Evolutionary conservation across 1,140 invertebrate species (phyloP).

Genomic region (Tetraneura akinire): DNA sequence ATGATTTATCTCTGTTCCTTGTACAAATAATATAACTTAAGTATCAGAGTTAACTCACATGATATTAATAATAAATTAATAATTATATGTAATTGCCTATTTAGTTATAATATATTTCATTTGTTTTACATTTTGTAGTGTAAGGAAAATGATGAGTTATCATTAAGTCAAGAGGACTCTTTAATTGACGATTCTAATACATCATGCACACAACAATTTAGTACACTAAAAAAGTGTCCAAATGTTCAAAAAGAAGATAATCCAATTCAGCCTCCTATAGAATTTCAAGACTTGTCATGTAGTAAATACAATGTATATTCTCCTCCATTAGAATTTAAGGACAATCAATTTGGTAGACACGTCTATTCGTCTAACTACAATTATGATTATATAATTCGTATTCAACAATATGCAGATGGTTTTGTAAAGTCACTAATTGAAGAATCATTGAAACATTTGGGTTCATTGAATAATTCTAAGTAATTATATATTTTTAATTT

Average conservation of each 20-base stretch:
- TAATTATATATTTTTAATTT: slow-evolving; percentile 20
- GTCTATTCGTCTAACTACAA: slow-evolving; percentile 7
- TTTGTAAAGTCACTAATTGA: slow-evolving; percentile 34
- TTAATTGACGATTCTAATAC: slow-evolving; percentile 17
- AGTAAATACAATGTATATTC: slow-evolving; percentile 57
- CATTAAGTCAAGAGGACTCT: slow-evolving; percentile 36
- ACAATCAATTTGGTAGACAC: slow-evolving; percentile 4
- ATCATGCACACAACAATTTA: slow-evolving; percentile 74
- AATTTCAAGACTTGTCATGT: slow-evolving; percentile 72
- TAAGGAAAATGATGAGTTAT: slow-evolving; percentile 28
- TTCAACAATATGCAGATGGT: slow-evolving; percentile 55
- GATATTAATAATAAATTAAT: no score
- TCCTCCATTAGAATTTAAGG: slow-evolving; percentile 32
- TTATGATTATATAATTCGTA: slow-evolving; percentile 57
- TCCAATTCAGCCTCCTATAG: slow-evolving; percentile 74
- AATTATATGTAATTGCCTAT: no score
- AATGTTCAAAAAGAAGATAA: slow-evolving; percentile 56
- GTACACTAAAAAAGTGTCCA: slow-evolving; percentile 75
- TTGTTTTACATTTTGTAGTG: background rate
- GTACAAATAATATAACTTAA: no score
- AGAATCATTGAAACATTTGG: slow-evolving; percentile 34
- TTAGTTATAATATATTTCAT: background rate
- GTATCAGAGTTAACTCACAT: no score
- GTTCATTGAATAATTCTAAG: slow-evolving; percentile 58
- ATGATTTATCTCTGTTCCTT: no score